These are phyloP conservation scores for Grantiella picta DNA, from an alignment of 2,113 vertebrate genomes.

Conservation along the genomic window DNA sequence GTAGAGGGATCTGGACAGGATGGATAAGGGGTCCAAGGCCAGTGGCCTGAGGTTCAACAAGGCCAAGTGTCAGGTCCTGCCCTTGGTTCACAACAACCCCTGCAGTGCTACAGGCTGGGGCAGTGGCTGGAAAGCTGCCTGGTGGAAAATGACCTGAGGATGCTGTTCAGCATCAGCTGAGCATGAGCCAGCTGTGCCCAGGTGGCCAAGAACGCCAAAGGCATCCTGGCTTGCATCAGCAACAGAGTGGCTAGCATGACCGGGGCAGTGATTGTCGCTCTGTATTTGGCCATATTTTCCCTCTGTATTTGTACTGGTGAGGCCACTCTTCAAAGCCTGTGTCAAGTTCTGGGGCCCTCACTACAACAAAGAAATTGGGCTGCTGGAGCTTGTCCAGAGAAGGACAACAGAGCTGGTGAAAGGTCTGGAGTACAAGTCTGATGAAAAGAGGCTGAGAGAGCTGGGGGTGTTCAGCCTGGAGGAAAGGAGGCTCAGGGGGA, in stretches of 20 bases:
- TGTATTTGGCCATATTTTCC: rapidly evolving
- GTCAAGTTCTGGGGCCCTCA: neutral
- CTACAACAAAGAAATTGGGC: neutral
- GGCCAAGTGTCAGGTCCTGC: neutral
- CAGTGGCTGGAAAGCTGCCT: neutral
- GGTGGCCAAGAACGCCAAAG: neutral
- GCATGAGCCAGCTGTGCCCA: neutral
- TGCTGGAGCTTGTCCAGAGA: neutral
- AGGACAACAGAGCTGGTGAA: neutral
- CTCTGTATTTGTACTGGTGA: neutral
- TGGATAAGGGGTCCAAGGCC: rapidly evolving
- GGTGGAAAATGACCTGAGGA: neutral
- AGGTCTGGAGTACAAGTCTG: neutral
- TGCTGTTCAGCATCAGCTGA: no score
- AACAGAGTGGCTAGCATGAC: rapidly evolving
- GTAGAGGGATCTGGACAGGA: neutral
- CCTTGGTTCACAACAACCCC: neutral
- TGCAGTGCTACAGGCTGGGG: neutral
- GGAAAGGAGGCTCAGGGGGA: neutral
- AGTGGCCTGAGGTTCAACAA: neutral
- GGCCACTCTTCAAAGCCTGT: neutral
- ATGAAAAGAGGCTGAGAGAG: neutral
- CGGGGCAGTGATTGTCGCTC: neutral
- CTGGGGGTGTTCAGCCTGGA: neutral
- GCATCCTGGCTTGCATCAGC: neutral